Evolutionary conservation across 2,113 vertebrate genomes (phyloP), one percentile per base, ranked within the genome.

Genomic region (Chaenocephalus aceratus): DNA sequence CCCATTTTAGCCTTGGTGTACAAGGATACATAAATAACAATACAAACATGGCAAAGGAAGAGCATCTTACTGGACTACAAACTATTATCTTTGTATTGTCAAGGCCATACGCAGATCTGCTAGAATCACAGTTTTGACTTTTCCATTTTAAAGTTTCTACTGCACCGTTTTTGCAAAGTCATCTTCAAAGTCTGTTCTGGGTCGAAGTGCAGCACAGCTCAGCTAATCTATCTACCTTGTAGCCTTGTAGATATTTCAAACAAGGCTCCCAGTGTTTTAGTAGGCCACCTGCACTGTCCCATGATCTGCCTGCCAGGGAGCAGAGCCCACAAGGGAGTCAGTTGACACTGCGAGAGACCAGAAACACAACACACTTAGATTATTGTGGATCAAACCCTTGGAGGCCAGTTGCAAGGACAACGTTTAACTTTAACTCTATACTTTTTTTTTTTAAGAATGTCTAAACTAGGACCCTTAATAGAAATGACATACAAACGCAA

Each of bases 201-300:
- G 59, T 18, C 76, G 51, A 71, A 66, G 63, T 52, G 44, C 72
- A 49, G 41, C 53, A 3, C 71, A 34, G 48, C 41, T 8, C 53
- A 60, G 61, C 54, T 44, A 16, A 52, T 66, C 60, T 71, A 49
- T 85, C 74, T 85, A 89, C 89, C 92, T 92, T 89, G 76, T 66
- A 87, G 84, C 68, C 74, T 44, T 41, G 36, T 41, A 41, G 48
- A 83, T 74, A 82, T 72, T 76, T 77, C 26, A 41, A 76, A 93
- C 87, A 92, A 92, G 85, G 74, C 75, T 83, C 41, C n/a, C 48
- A 75, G 83, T 93, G 89, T 92, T 68, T 82, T 57, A 73, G 71
- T 68, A 64, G 72, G 84, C 86, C 91, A 92, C 88, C 90, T 93
- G 92, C 89, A 61, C 77, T 49, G 83, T 92, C 93, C 87, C 88